Percentiles rank a stretch among this genome's conserved stretches.
phyloP scores from a whole-genome alignment of 2,113 vertebrate genomes.

The Phalacrocorax pelagicus region DNA sequence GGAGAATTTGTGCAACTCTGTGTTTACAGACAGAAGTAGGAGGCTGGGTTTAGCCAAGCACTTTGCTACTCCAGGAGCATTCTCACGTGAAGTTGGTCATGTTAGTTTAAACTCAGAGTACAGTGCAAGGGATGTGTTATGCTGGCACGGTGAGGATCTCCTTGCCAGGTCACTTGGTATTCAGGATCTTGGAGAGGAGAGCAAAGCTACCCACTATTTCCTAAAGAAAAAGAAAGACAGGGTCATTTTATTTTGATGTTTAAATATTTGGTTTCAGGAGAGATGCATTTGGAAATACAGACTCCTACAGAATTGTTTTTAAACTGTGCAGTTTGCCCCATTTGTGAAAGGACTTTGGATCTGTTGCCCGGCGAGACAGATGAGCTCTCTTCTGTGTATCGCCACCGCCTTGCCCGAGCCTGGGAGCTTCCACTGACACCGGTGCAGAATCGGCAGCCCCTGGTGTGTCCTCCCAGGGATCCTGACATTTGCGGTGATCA shows the following conservation, averaged over 20 bases:
- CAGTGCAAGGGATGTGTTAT: background rate
- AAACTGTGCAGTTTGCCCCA: background rate
- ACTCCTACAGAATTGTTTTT: background rate
- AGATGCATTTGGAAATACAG: background rate
- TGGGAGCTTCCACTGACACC: background rate
- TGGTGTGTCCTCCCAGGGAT: background rate
- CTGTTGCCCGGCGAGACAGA: background rate
- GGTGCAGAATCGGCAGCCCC: background rate
- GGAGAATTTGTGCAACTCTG: background rate
- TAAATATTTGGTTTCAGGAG: background rate
- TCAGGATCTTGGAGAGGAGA: background rate
- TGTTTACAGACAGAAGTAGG: background rate
- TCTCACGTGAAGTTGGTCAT: background rate
- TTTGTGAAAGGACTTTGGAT: background rate
- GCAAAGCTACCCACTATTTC: background rate
- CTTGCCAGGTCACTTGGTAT: background rate
- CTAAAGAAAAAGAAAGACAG: accelerated
- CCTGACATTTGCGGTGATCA: background rate
- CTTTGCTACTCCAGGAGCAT: background rate
- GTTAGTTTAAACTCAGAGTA: background rate
- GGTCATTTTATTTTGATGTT: background rate
- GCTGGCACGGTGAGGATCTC: background rate
- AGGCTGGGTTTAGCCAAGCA: background rate
- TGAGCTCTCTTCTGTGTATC: background rate
- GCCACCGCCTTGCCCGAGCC: background rate